phyloP scores from a whole-genome alignment of 2,113 vertebrate genomes.

The Rana temporaria region DNA sequence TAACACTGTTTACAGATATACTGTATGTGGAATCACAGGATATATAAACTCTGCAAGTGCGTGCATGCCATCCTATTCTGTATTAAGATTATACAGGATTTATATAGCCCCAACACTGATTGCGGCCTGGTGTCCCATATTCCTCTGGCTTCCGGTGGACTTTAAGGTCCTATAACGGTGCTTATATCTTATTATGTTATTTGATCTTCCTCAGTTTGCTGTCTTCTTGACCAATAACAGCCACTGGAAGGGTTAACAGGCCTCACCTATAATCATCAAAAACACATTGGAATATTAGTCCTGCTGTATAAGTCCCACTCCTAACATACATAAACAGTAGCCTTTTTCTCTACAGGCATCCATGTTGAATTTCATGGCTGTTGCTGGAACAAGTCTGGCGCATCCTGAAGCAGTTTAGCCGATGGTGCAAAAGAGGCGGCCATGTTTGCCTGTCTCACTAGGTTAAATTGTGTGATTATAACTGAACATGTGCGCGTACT shows the following conservation, averaged over 20 bases:
- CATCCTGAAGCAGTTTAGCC: too few relatives aligned
- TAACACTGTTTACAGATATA: slow-evolving; percentile 85
- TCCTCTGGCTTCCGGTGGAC: slow-evolving; percentile 42
- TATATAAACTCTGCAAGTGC: slow-evolving; percentile 10
- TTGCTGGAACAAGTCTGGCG: too few relatives aligned
- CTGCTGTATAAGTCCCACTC: neutral
- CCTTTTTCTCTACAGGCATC: neutral
- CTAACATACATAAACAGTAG: too few relatives aligned
- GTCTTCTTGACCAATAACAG: neutral
- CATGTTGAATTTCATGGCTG: slow-evolving; percentile 17
- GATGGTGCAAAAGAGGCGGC: too few relatives aligned
- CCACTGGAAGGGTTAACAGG: neutral
- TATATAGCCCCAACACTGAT: too few relatives aligned
- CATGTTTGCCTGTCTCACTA: too few relatives aligned
- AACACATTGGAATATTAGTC: too few relatives aligned
- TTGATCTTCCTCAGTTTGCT: neutral
- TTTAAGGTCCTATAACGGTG: neutral
- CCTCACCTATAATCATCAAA: too few relatives aligned
- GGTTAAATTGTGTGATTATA: too few relatives aligned
- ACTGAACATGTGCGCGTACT: slow-evolving; percentile 10
- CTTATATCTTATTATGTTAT: neutral
- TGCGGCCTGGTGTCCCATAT: neutral
- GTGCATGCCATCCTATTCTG: neutral
- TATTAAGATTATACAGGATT: too few relatives aligned
- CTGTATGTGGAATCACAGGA: slow-evolving; percentile 24